These are phyloP conservation scores for Phataginus tricuspis DNA, from an alignment of 2,797 vertebrate species.

Conservation along the genomic window DNA sequence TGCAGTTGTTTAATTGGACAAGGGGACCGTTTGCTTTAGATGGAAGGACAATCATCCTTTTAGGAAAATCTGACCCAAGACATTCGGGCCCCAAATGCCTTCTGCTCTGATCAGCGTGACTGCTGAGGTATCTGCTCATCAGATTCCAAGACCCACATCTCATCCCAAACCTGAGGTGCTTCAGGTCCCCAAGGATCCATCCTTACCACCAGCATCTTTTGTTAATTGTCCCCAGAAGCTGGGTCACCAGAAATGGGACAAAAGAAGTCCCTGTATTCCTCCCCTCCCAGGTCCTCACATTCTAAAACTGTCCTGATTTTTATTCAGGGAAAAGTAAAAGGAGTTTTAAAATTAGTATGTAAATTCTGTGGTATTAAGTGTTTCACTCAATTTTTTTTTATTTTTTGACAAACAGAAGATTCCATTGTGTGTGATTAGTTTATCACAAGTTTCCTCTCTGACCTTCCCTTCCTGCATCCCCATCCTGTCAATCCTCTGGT, in stretches of 20 bases:
- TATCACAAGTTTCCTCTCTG: slow-evolving; percentile 1
- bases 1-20: not conserved
- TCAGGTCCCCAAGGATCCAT: not conserved
- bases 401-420: slow-evolving; percentile 31
- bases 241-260: not conserved
- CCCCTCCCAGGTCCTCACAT: not conserved
- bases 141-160: not conserved
- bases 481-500: slow-evolving; percentile 9
- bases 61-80: not conserved
- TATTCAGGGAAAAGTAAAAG: not conserved
- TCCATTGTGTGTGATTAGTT: not conserved
- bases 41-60: not conserved
- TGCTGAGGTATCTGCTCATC: not conserved
- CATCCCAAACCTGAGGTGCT: not conserved
- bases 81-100: not conserved
- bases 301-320: not conserved
- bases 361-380: not conserved
- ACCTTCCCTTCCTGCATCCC: slow-evolving; percentile 1
- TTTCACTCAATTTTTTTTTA: slow-evolving; percentile 2
- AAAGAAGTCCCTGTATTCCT: not conserved
- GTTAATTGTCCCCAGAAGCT: not conserved
- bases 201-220: not conserved
- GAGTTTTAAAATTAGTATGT: slow-evolving; percentile 3
- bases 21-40: not conserved
- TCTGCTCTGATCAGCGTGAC: not conserved